These are phyloP conservation scores for Haliclona indistincta DNA, from an alignment of 37 sponge, comb jelly and placozoan genomes.

Conservation along the genomic window DNA sequence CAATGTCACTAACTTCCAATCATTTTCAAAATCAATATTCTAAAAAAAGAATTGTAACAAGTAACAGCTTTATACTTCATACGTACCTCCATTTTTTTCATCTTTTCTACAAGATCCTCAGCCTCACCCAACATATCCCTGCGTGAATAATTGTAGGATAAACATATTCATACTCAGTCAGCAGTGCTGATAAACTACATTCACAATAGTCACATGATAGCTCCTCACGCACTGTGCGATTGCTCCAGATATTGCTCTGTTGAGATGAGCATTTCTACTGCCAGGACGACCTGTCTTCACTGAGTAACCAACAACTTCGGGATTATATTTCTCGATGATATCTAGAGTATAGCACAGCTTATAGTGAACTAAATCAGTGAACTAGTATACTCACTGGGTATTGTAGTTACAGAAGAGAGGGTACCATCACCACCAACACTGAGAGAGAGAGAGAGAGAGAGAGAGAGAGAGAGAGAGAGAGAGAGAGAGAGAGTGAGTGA, in stretches of 20 bases:
- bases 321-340: conserved; percentile 56
- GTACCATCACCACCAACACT: conserved; percentile 18
- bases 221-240: conserved; percentile 23
- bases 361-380: background rate
- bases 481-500: background rate
- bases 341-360: background rate
- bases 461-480: background rate
- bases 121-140: conserved; percentile 26
- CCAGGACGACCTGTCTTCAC: conserved; percentile 16
- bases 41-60: background rate
- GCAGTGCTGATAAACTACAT: background rate
- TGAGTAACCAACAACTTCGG: conserved; percentile 45
- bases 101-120: conserved; percentile 3
- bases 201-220: background rate
- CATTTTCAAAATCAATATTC: conserved; percentile 14
- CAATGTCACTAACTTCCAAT: conserved; percentile 71
- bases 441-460: background rate
- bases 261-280: conserved; percentile 11
- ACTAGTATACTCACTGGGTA: conserved; percentile 3
- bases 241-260: conserved; percentile 61
- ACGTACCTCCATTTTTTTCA: background rate
- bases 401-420: background rate
- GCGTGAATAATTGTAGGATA: background rate
- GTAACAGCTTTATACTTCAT: too few relatives aligned
- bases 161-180: background rate